Evolutionary conservation across 2,113 vertebrate genomes (phyloP).

Genomic region (Toxotes jaculatrix): DNA sequence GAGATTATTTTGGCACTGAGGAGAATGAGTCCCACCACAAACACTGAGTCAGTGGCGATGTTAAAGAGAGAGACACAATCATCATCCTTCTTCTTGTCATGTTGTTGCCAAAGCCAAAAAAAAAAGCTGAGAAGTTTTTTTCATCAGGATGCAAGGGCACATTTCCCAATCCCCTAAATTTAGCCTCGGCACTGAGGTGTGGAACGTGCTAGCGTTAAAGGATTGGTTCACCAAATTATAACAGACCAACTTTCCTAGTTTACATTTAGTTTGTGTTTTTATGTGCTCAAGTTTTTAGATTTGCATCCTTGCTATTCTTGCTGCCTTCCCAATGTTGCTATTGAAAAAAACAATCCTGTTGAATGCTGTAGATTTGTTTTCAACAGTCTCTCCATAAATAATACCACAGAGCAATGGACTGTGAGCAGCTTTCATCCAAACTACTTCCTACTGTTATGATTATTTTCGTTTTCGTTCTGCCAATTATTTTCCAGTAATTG

Average conservation of each 20-base stretch:
- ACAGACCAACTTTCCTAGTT: background rate
- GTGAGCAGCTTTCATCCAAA: background rate
- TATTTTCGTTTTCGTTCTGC: background rate
- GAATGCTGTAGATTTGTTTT: background rate
- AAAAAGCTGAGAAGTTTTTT: background rate
- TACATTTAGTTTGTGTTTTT: background rate
- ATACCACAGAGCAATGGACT: background rate
- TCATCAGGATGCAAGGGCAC: background rate
- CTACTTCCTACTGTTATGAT: background rate
- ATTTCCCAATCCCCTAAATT: background rate
- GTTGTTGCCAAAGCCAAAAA: constrained; percentile 8
- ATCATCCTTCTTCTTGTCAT: constrained; percentile 10
- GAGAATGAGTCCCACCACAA: constrained; percentile 36
- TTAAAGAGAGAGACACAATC: constrained; percentile 30
- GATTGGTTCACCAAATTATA: background rate
- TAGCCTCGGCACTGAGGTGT: background rate
- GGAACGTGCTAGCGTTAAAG: background rate
- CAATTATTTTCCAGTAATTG: background rate
- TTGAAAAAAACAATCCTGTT: background rate
- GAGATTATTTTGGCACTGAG: constrained; percentile 53
- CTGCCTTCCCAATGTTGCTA: background rate
- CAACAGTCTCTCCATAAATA: background rate
- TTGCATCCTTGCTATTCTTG: background rate
- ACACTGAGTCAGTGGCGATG: constrained; percentile 52
- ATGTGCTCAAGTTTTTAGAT: background rate